phyloP scores from a whole-genome alignment of 2,888 invertebrate species.

The Dermolepida albohirtum region DNA sequence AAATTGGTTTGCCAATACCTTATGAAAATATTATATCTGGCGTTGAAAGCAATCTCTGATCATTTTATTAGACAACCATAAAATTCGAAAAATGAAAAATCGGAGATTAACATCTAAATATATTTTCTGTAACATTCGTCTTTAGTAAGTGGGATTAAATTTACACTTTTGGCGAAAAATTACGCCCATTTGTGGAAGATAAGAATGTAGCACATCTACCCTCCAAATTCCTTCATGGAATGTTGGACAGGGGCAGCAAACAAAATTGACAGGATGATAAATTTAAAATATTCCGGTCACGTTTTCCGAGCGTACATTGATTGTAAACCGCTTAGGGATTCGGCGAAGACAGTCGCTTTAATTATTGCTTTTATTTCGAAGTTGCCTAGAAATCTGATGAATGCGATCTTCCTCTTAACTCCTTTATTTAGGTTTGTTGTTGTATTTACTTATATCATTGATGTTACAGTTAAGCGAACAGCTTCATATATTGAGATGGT shows the following conservation, averaged over 20 bases:
- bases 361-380: conserved; percentile 38
- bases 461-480: no score
- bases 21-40: no score
- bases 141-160: conserved; percentile 24
- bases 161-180: conserved; percentile 28
- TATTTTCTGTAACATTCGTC: conserved; percentile 4
- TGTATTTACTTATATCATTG: no score
- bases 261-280: conserved; percentile 40
- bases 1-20: no score
- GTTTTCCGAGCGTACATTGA: conserved; percentile 40
- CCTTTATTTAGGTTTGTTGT: not conserved
- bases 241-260: conserved; percentile 12
- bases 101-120: not conserved
- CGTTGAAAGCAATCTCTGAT: no score
- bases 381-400: conserved; percentile 19
- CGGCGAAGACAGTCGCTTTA: conserved; percentile 35
- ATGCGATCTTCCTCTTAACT: conserved; percentile 6
- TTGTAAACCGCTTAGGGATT: conserved; percentile 41
- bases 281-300: conserved; percentile 43
- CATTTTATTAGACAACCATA: no score
- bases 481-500: no score
- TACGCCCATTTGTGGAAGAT: conserved; percentile 15
- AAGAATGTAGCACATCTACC: conserved; percentile 33
- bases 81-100: conserved; percentile 2
- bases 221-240: conserved; percentile 26